Conservation (phyloP, 2,797 vertebrate genomes). For the Neomorphus geoffroyi region DNA sequence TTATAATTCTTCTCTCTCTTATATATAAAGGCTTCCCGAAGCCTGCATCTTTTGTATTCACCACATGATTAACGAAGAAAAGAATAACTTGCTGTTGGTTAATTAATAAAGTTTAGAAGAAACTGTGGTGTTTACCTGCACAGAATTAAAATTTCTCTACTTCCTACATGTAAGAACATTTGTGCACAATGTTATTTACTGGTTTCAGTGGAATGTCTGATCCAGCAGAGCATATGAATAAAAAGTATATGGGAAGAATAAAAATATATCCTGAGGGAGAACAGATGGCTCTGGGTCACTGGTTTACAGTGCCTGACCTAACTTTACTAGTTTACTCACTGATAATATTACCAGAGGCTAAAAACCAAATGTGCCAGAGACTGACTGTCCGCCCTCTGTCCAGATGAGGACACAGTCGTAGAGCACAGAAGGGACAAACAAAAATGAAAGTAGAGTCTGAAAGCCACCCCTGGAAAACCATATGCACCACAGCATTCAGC, state of each 20-base stretch:
- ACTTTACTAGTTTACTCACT: background rate
- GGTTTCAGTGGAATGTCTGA: background rate
- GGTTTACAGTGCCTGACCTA: background rate
- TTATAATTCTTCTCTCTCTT: background rate
- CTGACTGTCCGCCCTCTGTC: background rate
- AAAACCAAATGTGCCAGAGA: background rate
- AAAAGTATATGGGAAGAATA: background rate
- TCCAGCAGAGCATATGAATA: background rate
- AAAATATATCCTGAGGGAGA: background rate
- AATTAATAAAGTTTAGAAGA: background rate
- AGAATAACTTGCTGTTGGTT: background rate
- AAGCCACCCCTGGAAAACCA: background rate
- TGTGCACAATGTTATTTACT: background rate
- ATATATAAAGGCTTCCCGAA: background rate
- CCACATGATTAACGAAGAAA: background rate
- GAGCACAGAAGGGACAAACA: background rate
- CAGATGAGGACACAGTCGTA: background rate
- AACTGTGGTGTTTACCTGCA: background rate
- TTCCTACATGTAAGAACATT: background rate
- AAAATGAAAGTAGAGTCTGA: background rate
- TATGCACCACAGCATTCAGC: background rate
- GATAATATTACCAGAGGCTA: background rate
- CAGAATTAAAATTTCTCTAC: background rate
- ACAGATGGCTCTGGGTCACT: background rate
- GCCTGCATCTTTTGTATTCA: background rate